Conservation (phyloP, 2,797 vertebrate species). For the Lates japonicus region DNA sequence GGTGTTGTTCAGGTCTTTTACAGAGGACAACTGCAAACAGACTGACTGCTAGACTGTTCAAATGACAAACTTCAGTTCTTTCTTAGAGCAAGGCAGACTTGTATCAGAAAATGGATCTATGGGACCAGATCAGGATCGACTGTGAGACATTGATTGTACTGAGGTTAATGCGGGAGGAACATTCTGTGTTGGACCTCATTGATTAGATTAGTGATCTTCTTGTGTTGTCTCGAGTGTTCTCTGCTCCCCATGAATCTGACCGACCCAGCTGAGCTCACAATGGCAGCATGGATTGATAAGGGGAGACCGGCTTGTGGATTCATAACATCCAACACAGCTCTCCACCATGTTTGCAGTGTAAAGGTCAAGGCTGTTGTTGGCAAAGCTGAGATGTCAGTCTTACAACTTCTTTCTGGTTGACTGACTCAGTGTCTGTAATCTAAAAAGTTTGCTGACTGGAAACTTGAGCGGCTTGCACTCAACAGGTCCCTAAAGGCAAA, state of each 20-base stretch:
- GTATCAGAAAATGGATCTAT: conserved; percentile 32
- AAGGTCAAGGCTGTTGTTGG: conserved; percentile 67
- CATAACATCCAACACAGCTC: conserved; percentile 38
- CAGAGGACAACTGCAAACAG: neutral
- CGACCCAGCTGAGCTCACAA: conserved; percentile 26
- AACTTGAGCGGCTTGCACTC: conserved; percentile 46
- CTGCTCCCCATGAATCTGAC: conserved; percentile 10
- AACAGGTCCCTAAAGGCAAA: conserved; percentile 53
- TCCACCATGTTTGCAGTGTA: conserved; percentile 50
- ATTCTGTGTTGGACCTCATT: conserved; percentile 27
- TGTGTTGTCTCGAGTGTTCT: conserved; percentile 28
- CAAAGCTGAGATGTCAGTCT: conserved; percentile 32
- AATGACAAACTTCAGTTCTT: conserved; percentile 20
- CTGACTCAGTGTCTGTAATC: conserved; percentile 51
- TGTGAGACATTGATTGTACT: conserved; percentile 11
- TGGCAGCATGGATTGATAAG: conserved; percentile 52
- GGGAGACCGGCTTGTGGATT: conserved; percentile 49
- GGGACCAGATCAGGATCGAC: conserved; percentile 15
- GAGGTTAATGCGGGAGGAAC: conserved; percentile 33
- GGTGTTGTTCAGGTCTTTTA: conserved; percentile 12
- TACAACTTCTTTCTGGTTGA: conserved; percentile 46
- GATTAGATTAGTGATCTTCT: conserved; percentile 55
- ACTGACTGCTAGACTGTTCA: conserved; percentile 6
- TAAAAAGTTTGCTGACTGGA: conserved; percentile 65
- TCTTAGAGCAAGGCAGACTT: neutral